phyloP scores from a whole-genome alignment of 1,140 invertebrate genomes.

The Ceratitis capitata region DNA sequence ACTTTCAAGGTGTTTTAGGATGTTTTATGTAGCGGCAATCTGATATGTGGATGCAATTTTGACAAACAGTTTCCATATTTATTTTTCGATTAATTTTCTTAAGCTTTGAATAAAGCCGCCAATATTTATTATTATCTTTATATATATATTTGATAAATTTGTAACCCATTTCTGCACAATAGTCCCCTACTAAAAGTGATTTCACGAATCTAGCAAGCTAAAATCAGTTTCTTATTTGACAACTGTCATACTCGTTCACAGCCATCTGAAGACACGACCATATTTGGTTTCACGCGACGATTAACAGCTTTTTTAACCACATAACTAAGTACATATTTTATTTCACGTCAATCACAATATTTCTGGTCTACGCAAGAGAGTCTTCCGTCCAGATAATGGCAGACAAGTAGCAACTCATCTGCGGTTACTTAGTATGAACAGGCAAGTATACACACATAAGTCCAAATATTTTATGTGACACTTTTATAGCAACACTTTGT shows the following conservation, averaged over 20 bases:
- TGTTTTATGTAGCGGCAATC: too few species aligned
- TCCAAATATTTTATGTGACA: background rate
- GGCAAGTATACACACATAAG: background rate
- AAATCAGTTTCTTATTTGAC: background rate
- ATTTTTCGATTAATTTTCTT: too few species aligned
- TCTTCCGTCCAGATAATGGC: background rate
- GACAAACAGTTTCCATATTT: too few species aligned
- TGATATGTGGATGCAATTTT: too few species aligned
- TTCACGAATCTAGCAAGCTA: too few species aligned
- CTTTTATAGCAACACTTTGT: background rate
- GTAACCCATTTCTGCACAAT: too few species aligned
- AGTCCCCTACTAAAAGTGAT: too few species aligned
- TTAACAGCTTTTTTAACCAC: background rate
- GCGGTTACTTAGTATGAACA: background rate
- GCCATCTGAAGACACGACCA: background rate
- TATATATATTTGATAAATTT: too few species aligned
- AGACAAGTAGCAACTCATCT: background rate
- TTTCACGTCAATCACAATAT: background rate
- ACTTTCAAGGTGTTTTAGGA: too few species aligned
- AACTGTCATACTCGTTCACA: background rate
- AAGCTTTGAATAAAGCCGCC: too few species aligned
- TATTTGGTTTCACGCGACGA: background rate
- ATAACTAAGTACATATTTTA: background rate
- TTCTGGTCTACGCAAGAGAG: background rate
- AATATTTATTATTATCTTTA: too few species aligned